Base-by-base conservation (phyloP, 2,888 invertebrate genomes). In the Willowsia nigromaculata region DNA sequence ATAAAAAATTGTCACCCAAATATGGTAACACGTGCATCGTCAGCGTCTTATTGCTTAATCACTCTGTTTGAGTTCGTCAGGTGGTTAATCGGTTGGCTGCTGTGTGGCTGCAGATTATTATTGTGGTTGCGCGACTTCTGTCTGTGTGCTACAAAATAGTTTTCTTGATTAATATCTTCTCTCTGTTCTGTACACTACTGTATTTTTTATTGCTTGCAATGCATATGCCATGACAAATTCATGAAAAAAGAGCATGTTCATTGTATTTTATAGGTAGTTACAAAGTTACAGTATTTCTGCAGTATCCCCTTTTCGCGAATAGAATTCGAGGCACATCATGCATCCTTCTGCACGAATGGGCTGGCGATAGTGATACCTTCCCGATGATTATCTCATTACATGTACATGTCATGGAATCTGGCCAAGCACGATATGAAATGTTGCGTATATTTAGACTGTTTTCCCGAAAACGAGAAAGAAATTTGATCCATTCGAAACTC, bases 1-100 rank as follows among this genome's bases (percentile, higher is more conserved):
- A 82, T 74, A 82, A 88, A 85, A 88, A 82, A 83, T 76, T 82
- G 88, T 88, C 88, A 88, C 82, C 88, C 88, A 88, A 82, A 88
- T 88, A 88, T 88, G 88, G 88, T 88, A 82, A 62, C 82, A 82
- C 88, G 82, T 82, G 88, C n/a, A 88, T 50, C 25, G 76, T 40
- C 83, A 56, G 53, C 40, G 13, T 88, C 65, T 27, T 82, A 76
- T 88, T 88, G 88, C 88, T 88, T 88, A 88, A 88, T 88, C 88
- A 88, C 56, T 30, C 68, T 56, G 74, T 53, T 84, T 15, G 71
- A 25, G 71, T 76, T 81, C 50, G 80, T 74, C 43, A 68, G 84
- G 76, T 56, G 76, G 59, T 18, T 74, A 74, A 33, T 59, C 30
- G 59, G 30, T 59, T 22, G 18, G 59, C 5, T 2, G 59, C 27